Base-by-base conservation (phyloP, 2,797 vertebrate species). In the Neosilurus hyrtlii region DNA sequence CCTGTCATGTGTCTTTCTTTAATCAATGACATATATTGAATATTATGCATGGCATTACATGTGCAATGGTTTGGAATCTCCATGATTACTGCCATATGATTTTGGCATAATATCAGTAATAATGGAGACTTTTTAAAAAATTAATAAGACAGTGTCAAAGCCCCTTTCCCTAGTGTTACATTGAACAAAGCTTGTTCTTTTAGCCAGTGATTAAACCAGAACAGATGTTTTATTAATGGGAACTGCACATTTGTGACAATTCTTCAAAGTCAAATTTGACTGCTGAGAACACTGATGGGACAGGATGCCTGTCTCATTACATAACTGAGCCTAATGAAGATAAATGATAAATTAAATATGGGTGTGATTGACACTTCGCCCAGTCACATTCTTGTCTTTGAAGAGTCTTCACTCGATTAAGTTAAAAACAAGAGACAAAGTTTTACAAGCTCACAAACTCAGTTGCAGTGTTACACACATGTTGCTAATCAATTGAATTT, bases 281-380 rank as follows among this genome's bases (percentile, higher is more conserved):
- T 20, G 66, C 51, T 82, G 65, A 71, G 59, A 79, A 54, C 78
- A 87, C 84, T 80, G 70, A 67, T 51, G 66, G 77, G 76, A 78
- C 66, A 16, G 79, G 86, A 82, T 71, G 83, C 63, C 26, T 18
- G 9, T 54, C 54, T 80, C 81, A 79, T 62, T 65, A 82, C 75
- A 81, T 73, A 63, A 73, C 82, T 79, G 65, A 79, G 80, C 54
- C 66, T 67, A 88, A 88, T 86, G 59, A 67, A 86, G 86, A 89
- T 89, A 74, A 87, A 88, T 86, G 74, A 87, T 65, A 78, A 84
- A 86, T 83, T 80, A 65, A 51, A 54, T 57, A 82, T 76, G 71
- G 70, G 72, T n/a, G 16, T n/a, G 61, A 79, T 66, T 82, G 83
- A 74, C 72, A 74, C 49, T 65, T 56, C 1, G 35, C 72, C 57